Base-by-base conservation (phyloP, 2,888 invertebrate genomes). In the Neocrepidodera transversa region DNA sequence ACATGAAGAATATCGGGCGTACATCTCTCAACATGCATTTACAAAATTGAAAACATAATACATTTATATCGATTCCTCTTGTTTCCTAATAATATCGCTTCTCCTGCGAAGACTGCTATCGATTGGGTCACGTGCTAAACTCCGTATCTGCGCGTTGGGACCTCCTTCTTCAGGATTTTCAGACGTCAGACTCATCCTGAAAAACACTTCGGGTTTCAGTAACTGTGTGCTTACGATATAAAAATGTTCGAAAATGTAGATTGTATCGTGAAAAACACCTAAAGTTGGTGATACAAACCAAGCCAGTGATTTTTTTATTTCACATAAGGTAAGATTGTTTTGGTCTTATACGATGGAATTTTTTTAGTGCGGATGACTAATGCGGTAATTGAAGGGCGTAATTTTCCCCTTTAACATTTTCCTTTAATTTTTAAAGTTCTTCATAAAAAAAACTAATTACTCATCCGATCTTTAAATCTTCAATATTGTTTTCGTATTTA, bases 111-210 rank as follows among this genome's bases (percentile, higher is more conserved):
- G 62, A 62, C 45, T 38, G 43, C 54, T 71, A 71, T 71, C 68
- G 71, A 71, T 71, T 66, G 26, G 67, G 61, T 70, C 71, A 71
- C 68, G 70, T 71, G 69, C 56, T 28, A 13, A 16, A n/a, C 45
- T 26, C 30, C 36, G 51, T 48, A 28, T 50, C 56, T 59, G 64
- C 64, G 64, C 64, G 57, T 49, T 57, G 20, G 45, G 18, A 40
- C 45, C 53, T 36, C 64, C 59, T 62, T 52, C 59, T 62, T 65
- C 66, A 59, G 61, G 59, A 62, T 61, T 64, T 63, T 61, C 58
- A 64, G 68, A 64, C 68, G 67, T 64, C 68, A 65, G 61, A 65
- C 54, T 54, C 50, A 43, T 62, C 62, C 62, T 64, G 63, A n/a
- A 56, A 63, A 64, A 66, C 61, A 66, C 58, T 62, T 59, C 48